Evolutionary conservation across 2,888 invertebrate genomes (phyloP).

Genomic region (Dascillus cervinus): DNA sequence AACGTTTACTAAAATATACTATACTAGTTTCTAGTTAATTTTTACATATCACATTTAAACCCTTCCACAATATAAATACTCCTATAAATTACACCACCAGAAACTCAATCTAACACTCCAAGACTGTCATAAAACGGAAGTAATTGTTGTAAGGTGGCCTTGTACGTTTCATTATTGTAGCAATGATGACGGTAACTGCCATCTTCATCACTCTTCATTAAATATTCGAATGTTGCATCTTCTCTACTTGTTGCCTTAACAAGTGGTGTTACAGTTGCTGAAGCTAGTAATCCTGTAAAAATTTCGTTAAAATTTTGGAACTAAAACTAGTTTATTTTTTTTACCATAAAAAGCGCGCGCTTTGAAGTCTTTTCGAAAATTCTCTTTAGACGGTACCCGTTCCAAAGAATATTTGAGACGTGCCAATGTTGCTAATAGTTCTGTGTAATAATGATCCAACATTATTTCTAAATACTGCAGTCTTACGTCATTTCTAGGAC

Average conservation of each 20-base stretch:
- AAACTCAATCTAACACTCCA: constrained; percentile 24
- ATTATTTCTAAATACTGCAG: constrained; percentile 27
- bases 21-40: background rate
- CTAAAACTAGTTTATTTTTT: constrained; percentile 4
- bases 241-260: constrained; percentile 28
- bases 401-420: constrained; percentile 29
- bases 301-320: no score
- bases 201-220: constrained; percentile 26
- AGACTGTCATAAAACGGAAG: constrained; percentile 32
- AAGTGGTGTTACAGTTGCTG: constrained; percentile 32
- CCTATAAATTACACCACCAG: no score
- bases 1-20: background rate
- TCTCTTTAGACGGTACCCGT: constrained; percentile 30
- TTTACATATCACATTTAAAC: no score
- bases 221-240: constrained; percentile 33
- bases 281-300: constrained; percentile 28
- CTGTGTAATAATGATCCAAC: constrained; percentile 32
- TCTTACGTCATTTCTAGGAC: constrained; percentile 31
- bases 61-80: no score
- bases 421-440: constrained; percentile 26
- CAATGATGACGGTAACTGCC: constrained; percentile 31
- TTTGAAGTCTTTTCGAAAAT: constrained; percentile 30
- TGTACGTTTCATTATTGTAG: constrained; percentile 32
- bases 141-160: constrained; percentile 28
- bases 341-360: constrained; percentile 32